Percentiles rank a stretch among this genome's conserved stretches.
phyloP scores from a whole-genome alignment of 2,113 vertebrate species.

The Sylvia atricapilla region DNA sequence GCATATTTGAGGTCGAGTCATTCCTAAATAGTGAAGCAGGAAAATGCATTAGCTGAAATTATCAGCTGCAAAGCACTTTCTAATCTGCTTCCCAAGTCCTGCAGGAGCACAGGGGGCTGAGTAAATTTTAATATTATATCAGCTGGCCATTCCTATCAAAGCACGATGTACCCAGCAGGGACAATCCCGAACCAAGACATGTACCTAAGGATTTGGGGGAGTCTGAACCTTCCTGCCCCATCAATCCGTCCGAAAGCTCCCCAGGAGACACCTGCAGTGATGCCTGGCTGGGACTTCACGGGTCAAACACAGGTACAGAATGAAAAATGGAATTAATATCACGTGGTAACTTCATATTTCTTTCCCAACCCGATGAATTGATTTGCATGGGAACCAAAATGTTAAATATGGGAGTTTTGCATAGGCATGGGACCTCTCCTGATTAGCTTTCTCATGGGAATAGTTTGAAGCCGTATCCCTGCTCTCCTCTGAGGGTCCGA shows the following conservation, averaged over 20 bases:
- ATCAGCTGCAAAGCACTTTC: background rate
- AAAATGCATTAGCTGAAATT: background rate
- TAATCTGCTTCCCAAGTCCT: background rate
- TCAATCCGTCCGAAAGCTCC: fast-evolving
- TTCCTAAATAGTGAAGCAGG: background rate
- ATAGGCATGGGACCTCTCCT: constrained; percentile 14
- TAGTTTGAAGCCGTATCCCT: background rate
- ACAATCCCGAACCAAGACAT: fast-evolving
- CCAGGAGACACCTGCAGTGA: background rate
- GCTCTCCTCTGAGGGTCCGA: background rate
- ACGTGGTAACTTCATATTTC: background rate
- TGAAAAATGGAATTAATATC: background rate
- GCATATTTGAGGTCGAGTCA: fast-evolving
- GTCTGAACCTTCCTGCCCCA: background rate
- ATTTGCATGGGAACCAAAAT: constrained; percentile 48
- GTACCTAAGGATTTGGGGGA: fast-evolving
- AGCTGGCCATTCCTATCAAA: background rate
- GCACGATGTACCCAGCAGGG: fast-evolving
- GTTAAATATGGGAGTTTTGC: constrained; percentile 20
- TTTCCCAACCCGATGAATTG: background rate
- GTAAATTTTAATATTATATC: background rate
- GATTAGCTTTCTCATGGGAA: constrained; percentile 51
- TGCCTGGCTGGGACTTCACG: fast-evolving
- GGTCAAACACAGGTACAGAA: background rate
- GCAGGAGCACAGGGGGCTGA: background rate